phyloP scores from a whole-genome alignment of 2,888 invertebrate species.

The Rhodophaea formosa region DNA sequence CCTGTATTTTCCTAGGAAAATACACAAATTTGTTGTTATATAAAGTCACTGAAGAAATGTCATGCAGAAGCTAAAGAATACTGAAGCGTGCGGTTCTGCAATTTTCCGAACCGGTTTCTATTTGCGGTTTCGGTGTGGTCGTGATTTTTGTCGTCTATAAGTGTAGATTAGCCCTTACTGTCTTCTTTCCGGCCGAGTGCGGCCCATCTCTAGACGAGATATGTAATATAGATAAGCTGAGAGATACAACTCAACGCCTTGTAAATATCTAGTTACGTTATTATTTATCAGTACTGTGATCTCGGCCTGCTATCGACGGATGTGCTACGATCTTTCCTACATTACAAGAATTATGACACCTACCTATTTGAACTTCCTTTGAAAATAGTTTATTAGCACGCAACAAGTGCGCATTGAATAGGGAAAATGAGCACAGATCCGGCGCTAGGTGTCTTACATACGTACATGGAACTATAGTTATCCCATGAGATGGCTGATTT shows the following conservation, averaged over 20 bases:
- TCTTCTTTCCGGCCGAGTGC: conserved; percentile 36
- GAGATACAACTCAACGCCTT: conserved; percentile 65
- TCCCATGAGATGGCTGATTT: background rate
- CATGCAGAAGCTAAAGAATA: conserved; percentile 19
- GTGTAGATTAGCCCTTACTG: background rate
- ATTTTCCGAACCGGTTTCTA: too few relatives aligned
- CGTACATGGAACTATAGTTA: background rate
- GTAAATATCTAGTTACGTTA: conserved; percentile 10
- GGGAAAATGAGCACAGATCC: too few relatives aligned
- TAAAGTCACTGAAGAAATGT: conserved; percentile 25
- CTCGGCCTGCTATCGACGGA: conserved; percentile 1
- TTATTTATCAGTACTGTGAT: conserved; percentile 6
- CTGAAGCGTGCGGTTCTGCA: too few relatives aligned
- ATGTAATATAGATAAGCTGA: conserved; percentile 43
- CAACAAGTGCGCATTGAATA: too few relatives aligned
- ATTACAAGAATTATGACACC: background rate
- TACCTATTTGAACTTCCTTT: too few relatives aligned
- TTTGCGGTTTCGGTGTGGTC: too few relatives aligned
- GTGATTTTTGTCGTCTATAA: background rate
- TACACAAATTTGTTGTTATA: too few relatives aligned
- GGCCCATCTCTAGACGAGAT: conserved; percentile 3
- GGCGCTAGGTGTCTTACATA: background rate
- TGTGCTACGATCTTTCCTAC: background rate
- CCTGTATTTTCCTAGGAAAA: too few relatives aligned
- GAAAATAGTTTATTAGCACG: too few relatives aligned